Percentiles rank a stretch among this genome's conserved stretches.
phyloP scores from a whole-genome alignment of 1,140 invertebrate genomes.

The Drosophila cardini region DNA sequence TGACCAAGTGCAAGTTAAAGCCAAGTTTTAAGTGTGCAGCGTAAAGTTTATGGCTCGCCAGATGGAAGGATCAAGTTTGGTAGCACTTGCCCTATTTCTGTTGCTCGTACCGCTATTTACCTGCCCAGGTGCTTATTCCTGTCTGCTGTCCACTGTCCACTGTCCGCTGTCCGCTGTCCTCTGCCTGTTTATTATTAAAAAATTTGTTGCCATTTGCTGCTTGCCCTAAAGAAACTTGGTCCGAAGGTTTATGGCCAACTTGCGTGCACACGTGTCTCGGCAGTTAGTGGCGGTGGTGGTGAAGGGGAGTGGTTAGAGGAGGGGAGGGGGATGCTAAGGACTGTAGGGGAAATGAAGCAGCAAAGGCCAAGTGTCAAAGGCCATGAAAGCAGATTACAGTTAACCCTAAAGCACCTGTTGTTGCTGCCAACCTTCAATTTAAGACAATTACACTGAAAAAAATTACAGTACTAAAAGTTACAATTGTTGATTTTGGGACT shows the following conservation, averaged over 20 bases:
- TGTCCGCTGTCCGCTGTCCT: not conserved
- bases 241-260: constrained; percentile 58
- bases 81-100: constrained; percentile 19
- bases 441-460: no score
- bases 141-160: not conserved
- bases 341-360: not conserved
- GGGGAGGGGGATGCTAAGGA: no score
- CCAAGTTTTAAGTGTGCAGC: constrained; percentile 73
- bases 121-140: no score
- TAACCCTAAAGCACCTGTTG: constrained; percentile 67
- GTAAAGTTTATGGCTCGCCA: constrained; percentile 63
- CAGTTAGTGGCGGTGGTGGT: no score
- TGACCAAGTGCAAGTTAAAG: constrained; percentile 64
- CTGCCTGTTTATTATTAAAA: constrained; percentile 75
- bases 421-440: not conserved
- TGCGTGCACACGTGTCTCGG: constrained; percentile 60
- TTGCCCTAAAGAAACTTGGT: constrained; percentile 52
- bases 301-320: not conserved
- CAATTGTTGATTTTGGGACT: no score
- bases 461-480: no score
- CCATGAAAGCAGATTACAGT: constrained; percentile 71
- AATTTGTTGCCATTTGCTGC: constrained; percentile 71
- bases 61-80: constrained; percentile 54
- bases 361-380: constrained; percentile 68
- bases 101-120: no score